A percentile compares a stretch with the other conserved stretches of the same genome.
Evolutionary conservation across 2,888 invertebrate species (phyloP).

Genomic region (Limenitis camilla): DNA sequence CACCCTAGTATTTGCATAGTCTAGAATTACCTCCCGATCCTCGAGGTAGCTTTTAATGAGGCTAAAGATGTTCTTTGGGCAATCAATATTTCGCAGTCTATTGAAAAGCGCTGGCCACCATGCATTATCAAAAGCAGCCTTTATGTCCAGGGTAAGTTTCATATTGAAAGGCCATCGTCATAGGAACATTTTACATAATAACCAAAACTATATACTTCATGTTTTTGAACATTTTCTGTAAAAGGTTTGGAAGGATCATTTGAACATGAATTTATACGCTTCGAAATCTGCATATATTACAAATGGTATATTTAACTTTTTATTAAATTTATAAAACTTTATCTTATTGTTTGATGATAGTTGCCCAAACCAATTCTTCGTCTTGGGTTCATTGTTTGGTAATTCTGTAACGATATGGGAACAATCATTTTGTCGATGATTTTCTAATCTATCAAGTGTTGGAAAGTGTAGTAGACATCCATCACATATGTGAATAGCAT

Average conservation of each 20-base stretch:
- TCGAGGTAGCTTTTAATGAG: too few species aligned
- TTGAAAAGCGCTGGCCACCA: too few species aligned
- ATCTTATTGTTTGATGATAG: constrained; percentile 14
- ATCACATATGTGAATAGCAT: constrained; percentile 16
- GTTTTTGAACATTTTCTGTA: constrained; percentile 28
- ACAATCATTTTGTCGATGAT: constrained; percentile 21
- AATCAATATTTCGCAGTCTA: too few species aligned
- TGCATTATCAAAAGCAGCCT: too few species aligned
- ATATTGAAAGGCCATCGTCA: constrained; percentile 28
- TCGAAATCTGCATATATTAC: constrained; percentile 29
- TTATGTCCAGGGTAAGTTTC: too few species aligned
- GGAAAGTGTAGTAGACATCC: constrained; percentile 18
- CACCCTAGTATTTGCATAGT: too few species aligned
- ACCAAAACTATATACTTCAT: constrained; percentile 31
- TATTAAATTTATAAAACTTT: constrained; percentile 20
- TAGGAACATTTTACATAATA: constrained; percentile 33
- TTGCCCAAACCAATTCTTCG: constrained; percentile 22
- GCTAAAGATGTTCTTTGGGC: too few species aligned
- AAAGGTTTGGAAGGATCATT: constrained; percentile 24
- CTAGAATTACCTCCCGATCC: too few species aligned
- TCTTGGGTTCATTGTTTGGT: constrained; percentile 12
- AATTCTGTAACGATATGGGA: constrained; percentile 19
- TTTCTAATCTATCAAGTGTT: constrained; percentile 11
- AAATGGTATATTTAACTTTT: constrained; percentile 23
- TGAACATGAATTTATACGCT: constrained; percentile 22